These are phyloP conservation scores for Progne subis DNA, from an alignment of 2,113 vertebrate species.

Conservation along the genomic window DNA sequence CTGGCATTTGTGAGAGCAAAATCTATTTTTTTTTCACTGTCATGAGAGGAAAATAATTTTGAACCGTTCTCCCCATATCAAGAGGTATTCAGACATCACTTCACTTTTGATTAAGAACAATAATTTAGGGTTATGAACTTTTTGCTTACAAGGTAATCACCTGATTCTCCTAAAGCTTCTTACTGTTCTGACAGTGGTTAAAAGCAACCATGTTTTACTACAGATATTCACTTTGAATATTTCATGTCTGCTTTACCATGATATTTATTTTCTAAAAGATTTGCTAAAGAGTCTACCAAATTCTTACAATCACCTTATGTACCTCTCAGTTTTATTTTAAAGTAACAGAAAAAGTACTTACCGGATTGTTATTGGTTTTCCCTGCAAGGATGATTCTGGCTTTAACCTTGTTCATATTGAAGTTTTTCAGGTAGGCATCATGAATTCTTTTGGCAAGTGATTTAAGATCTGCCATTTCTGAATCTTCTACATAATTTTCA, in stretches of 20 bases:
- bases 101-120: neutral
- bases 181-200: neutral
- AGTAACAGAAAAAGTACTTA: slow-evolving; percentile 72
- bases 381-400: slow-evolving; percentile 93
- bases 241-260: neutral
- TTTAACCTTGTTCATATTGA: slow-evolving; percentile 98
- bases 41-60: neutral
- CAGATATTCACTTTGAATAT: neutral
- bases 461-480: slow-evolving; percentile 88
- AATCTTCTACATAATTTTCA: slow-evolving; percentile 82
- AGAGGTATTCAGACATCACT: neutral
- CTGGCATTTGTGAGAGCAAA: neutral
- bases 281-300: neutral
- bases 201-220: neutral
- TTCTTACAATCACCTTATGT: neutral
- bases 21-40: neutral
- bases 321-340: neutral
- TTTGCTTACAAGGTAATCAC: neutral
- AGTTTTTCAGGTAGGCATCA: slow-evolving; percentile 97
- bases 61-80: neutral
- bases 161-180: neutral
- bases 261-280: neutral
- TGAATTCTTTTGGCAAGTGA: slow-evolving; percentile 92
- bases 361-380: slow-evolving; percentile 89
- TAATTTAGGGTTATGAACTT: neutral